Evolutionary conservation across 2,113 vertebrate species (phyloP).

Genomic region (Corythornis cristatus): DNA sequence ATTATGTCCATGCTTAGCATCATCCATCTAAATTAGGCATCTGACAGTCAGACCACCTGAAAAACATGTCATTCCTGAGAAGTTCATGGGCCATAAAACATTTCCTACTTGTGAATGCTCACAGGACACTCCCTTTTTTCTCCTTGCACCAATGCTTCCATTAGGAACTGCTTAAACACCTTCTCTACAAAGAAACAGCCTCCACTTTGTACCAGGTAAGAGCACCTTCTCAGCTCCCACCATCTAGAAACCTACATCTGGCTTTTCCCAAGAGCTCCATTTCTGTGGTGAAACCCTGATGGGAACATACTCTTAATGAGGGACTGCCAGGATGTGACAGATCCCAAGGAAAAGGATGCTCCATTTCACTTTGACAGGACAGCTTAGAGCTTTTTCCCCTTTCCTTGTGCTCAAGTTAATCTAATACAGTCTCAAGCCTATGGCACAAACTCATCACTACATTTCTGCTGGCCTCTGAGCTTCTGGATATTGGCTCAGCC

Average conservation of each 20-base stretch:
- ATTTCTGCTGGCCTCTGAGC: neutral
- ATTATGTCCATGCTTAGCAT: constrained; percentile 53
- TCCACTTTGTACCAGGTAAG: neutral
- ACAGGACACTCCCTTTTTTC: neutral
- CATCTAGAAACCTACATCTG: neutral
- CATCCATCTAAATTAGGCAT: constrained; percentile 58
- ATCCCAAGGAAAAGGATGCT: neutral
- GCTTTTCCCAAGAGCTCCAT: neutral
- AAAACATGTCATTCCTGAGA: neutral
- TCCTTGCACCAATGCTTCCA: neutral
- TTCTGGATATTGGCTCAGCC: constrained; percentile 24
- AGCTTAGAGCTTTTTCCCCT: neutral
- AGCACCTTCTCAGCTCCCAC: neutral
- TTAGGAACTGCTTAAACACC: neutral
- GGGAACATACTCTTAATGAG: neutral
- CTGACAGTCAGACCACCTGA: constrained; percentile 60
- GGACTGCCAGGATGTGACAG: neutral
- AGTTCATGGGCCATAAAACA: neutral
- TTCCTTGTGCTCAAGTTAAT: neutral
- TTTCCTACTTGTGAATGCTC: neutral
- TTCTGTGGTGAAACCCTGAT: neutral
- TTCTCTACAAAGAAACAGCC: neutral
- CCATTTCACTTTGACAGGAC: neutral
- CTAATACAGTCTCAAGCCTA: neutral
- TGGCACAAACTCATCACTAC: neutral